Evolutionary conservation across 2,113 vertebrate genomes (phyloP).

Genomic region (Piprites chloris): DNA sequence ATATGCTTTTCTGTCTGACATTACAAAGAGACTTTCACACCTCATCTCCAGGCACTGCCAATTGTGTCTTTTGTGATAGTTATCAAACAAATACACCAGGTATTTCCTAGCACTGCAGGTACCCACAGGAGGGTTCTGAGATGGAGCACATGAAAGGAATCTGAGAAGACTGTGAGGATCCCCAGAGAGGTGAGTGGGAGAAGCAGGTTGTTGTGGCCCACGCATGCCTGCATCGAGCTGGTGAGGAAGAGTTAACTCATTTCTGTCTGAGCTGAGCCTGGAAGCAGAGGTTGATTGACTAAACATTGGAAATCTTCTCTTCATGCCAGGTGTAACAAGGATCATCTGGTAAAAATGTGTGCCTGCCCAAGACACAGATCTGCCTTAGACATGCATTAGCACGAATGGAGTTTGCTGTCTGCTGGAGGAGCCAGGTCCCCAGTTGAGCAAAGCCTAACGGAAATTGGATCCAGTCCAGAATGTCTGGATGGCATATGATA

Average conservation of each 20-base stretch:
- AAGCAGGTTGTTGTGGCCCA: background rate
- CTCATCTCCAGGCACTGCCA: background rate
- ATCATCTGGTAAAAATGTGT: conserved; percentile 54
- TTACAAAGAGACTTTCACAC: background rate
- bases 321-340: conserved; percentile 36
- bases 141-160: background rate
- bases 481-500: conserved; percentile 64
- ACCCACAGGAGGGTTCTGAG: accelerated
- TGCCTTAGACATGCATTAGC: conserved; percentile 26
- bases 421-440: conserved; percentile 43
- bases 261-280: background rate
- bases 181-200: background rate
- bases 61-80: background rate
- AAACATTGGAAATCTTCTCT: conserved; percentile 9
- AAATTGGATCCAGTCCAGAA: conserved; percentile 42
- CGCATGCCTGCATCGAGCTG: background rate
- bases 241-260: conserved; percentile 6
- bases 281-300: conserved; percentile 1
- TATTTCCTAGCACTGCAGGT: background rate
- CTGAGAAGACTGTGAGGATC: background rate
- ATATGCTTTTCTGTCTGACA: background rate
- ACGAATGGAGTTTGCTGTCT: conserved; percentile 40
- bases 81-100: background rate
- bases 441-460: conserved; percentile 46
- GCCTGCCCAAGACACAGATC: background rate